These are phyloP conservation scores for Lamellibrachia luymesi DNA, from an alignment of 1,140 invertebrate species.

Conservation along the genomic window DNA sequence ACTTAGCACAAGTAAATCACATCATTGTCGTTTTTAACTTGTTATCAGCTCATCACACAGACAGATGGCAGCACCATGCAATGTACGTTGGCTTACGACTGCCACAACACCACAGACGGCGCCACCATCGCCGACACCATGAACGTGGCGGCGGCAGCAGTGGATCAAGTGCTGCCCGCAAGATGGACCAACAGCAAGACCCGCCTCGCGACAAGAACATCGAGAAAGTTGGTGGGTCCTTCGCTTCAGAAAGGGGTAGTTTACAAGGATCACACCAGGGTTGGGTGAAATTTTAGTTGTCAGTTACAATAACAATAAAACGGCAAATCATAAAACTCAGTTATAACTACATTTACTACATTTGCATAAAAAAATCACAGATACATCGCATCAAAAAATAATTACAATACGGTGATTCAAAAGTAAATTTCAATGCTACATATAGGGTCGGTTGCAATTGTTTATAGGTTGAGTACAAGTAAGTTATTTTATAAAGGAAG, in stretches of 20 bases:
- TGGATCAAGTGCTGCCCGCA: background rate
- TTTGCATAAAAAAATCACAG: too few species aligned
- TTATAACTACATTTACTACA: too few species aligned
- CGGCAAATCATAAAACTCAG: too few species aligned
- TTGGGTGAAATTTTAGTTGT: too few species aligned
- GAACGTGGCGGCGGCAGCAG: background rate
- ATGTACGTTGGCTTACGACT: slow-evolving; percentile 8
- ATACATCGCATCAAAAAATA: too few species aligned
- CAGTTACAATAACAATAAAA: too few species aligned
- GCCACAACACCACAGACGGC: background rate
- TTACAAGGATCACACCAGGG: background rate
- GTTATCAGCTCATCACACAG: slow-evolving; percentile 18
- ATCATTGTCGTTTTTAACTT: background rate
- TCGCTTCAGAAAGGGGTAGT: background rate
- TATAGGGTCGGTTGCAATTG: too few species aligned
- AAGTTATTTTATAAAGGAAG: too few species aligned
- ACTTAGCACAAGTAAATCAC: background rate
- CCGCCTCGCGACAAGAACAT: background rate
- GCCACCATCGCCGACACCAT: background rate
- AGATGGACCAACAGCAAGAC: background rate
- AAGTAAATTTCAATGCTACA: too few species aligned
- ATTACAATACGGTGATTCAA: too few species aligned
- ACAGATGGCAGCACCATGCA: slow-evolving; percentile 18
- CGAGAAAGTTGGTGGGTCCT: background rate
- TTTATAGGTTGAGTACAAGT: too few species aligned